These are phyloP conservation scores for Cyrtorhinus lividipennis DNA, from an alignment of 1,140 invertebrate genomes.

Conservation along the genomic window DNA sequence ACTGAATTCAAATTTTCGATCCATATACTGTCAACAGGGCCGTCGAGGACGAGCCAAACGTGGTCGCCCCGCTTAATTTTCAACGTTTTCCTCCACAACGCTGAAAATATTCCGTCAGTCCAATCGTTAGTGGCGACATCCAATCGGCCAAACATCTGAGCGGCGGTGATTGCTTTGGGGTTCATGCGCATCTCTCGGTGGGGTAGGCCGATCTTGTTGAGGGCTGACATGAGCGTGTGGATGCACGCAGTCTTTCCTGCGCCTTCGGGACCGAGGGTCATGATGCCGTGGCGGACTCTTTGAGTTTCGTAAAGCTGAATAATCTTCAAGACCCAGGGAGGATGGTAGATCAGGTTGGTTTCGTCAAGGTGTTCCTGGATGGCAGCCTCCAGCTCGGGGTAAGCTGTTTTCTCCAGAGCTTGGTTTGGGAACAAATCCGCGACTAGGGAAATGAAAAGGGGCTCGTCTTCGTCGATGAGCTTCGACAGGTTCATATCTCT, in stretches of 20 bases:
- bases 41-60: conserved; percentile 86
- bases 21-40: conserved; percentile 93
- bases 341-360: conserved; percentile 70
- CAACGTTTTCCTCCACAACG: conserved; percentile 85
- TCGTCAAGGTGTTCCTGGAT: conserved; percentile 64
- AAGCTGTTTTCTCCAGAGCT: conserved; percentile 76
- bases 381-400: conserved; percentile 69
- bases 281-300: conserved; percentile 87
- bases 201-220: conserved; percentile 64
- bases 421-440: conserved; percentile 91
- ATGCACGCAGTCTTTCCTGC: conserved; percentile 94
- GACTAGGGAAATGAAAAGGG: conserved; percentile 87
- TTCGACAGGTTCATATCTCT: conserved; percentile 97
- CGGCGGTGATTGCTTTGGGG: conserved; percentile 90
- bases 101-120: conserved; percentile 96
- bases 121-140: conserved; percentile 96
- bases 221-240: conserved; percentile 82
- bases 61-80: conserved; percentile 76
- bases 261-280: conserved; percentile 88
- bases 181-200: conserved; percentile 98
- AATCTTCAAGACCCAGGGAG: conserved; percentile 86
- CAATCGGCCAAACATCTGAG: conserved; percentile 92
- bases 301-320: conserved; percentile 92
- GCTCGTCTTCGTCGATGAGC: conserved; percentile 93
- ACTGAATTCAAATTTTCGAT: conserved; percentile 96